Evolutionary conservation across 2,113 vertebrate genomes (phyloP).

Genomic region (Octodon degus): DNA sequence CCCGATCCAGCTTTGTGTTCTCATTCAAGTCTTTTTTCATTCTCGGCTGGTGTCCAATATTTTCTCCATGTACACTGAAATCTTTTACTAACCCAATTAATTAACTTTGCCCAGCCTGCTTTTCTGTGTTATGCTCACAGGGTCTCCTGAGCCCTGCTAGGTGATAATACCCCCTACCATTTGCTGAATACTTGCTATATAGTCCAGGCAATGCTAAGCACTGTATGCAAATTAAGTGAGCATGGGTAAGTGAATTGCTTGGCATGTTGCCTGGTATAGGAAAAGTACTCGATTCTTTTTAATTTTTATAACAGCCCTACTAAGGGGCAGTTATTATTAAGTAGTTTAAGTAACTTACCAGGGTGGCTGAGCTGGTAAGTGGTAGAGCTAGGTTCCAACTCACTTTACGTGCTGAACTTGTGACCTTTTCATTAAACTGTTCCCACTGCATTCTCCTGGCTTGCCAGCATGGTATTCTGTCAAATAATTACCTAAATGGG

Average conservation of each 20-base stretch:
- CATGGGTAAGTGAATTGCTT: background rate
- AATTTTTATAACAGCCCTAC: background rate
- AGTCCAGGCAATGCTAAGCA: background rate
- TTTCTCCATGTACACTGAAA: background rate
- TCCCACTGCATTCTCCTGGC: background rate
- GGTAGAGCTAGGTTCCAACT: background rate
- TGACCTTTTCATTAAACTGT: background rate
- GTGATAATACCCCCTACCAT: background rate
- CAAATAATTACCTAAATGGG: background rate
- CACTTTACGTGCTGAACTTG: background rate
- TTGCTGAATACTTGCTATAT: background rate
- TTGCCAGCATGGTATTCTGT: background rate
- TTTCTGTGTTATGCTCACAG: background rate
- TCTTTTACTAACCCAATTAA: background rate
- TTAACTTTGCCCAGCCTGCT: background rate
- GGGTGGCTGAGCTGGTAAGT: background rate
- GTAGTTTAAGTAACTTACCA: background rate
- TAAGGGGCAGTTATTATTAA: background rate
- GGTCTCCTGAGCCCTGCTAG: background rate
- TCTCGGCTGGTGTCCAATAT: background rate
- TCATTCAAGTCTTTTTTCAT: background rate
- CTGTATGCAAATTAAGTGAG: background rate
- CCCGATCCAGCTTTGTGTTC: background rate
- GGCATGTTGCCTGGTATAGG: background rate
- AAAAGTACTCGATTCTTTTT: background rate